Base-by-base conservation (phyloP, 2,797 vertebrate species). In the Galaxias olidus region DNA sequence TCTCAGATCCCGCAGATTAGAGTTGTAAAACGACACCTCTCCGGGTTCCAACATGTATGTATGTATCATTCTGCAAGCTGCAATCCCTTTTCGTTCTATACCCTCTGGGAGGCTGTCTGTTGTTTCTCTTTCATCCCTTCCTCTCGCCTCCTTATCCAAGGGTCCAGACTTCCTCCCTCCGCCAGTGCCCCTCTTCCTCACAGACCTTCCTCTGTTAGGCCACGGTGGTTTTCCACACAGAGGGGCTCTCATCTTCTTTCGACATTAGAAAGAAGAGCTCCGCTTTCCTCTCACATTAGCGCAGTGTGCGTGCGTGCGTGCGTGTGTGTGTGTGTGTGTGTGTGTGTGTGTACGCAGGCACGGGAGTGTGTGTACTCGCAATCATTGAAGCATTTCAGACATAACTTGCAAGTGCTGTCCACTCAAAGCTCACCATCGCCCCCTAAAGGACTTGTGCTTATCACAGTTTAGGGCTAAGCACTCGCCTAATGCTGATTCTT, bases 101-200 rank as follows among this genome's bases (percentile, higher is more conserved):
- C 56, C n/a, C 30, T 14, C 4, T 2, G 30, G 30, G 30, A 30
- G 30, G 30, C 30, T 30, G 30, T 30, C 30, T 30, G 30, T 30
- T 30, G 30, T 30, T 30, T 69, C 82, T 79, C 76, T 76, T 72
- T 77, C 59, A 61, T 65, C 79, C 88, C 86, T 84, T 88, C 88
- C 87, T 86, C 80, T 79, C 11, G 1, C 67, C 75, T 84, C 74
- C 90, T 92, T 92, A 91, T 93, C 91, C 83, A 50, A 62, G 61
- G 61, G 73, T 73, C 83, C 90, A 91, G 88, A 92, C 89, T 91
- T 93, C 90, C 91, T 65, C 72, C 67, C 71, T 48, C 49, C 12
- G 56, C 59, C 43, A 44, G 62, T 75, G 65, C 58, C 55, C 44
- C 68, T 72, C 61, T 71, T 75, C 82, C 77, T 85, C 79, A 89